Conservation (phyloP, 2,797 vertebrate species). For the Coracias cyanogaster region DNA sequence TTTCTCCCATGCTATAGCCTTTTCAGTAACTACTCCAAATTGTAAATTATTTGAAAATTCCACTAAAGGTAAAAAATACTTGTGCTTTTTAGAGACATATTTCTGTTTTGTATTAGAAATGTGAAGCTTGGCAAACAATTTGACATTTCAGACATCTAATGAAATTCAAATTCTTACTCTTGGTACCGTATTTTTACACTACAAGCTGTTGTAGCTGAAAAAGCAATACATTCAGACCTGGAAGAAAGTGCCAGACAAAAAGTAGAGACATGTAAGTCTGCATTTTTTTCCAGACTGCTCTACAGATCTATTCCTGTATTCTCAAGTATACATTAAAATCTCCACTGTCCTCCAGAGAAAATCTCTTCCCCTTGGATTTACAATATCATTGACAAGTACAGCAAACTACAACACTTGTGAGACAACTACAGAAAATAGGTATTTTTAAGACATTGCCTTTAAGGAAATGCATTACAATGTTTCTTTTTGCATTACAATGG, state of each 20-base stretch:
- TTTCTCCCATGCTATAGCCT: not conserved
- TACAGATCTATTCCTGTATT: not conserved
- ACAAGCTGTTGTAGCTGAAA: not conserved
- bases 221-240: not conserved
- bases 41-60: not conserved
- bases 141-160: not conserved
- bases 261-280: not conserved
- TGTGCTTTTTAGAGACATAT: not conserved
- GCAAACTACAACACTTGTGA: not conserved
- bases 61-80: not conserved
- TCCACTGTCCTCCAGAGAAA: not conserved
- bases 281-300: not conserved
- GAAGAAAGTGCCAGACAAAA: not conserved
- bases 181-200: not conserved
- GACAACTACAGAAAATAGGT: not conserved
- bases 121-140: not conserved
- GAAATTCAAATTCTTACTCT: not conserved
- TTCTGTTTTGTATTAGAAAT: not conserved
- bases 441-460: not conserved
- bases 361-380: not conserved
- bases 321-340: not conserved
- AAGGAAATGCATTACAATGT: not conserved
- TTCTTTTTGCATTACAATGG: not conserved
- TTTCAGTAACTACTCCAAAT: not conserved
- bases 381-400: not conserved